Conservation (phyloP, 2,888 invertebrate species). For the Macrostomum cliftonense region DNA sequence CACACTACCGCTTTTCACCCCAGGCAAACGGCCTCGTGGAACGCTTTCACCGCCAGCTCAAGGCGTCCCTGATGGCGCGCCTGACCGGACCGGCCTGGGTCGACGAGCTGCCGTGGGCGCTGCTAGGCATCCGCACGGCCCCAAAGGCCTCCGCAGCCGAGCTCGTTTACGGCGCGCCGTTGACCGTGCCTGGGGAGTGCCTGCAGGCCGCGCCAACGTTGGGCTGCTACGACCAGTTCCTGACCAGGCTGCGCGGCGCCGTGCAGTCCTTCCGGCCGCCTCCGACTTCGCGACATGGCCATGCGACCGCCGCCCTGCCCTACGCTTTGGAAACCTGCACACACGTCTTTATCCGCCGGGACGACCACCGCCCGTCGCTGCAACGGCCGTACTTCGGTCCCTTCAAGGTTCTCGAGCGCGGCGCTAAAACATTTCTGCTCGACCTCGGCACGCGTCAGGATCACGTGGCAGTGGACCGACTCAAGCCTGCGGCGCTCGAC, state of each 20-base stretch:
- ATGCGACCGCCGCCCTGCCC: neutral
- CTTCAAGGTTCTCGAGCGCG: neutral
- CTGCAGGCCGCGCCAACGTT: too few relatives aligned
- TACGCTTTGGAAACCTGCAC: neutral
- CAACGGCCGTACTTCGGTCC: neutral
- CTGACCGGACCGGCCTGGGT: slow-evolving; percentile 16
- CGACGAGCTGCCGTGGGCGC: slow-evolving; percentile 21
- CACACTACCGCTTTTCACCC: slow-evolving; percentile 13
- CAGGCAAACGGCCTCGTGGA: slow-evolving; percentile 35
- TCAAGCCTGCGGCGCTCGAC: neutral
- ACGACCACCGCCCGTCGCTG: neutral
- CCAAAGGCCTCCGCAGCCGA: neutral
- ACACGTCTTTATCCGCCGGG: slow-evolving; percentile 1
- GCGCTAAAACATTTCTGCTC: neutral
- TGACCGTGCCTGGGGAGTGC: too few relatives aligned
- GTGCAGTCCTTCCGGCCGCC: too few relatives aligned
- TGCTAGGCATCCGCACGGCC: slow-evolving; percentile 20
- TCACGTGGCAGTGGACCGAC: neutral
- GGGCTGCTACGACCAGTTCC: too few relatives aligned
- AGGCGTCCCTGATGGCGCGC: slow-evolving; percentile 23
- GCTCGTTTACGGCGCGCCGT: neutral
- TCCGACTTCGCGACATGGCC: too few relatives aligned
- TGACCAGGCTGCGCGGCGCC: too few relatives aligned
- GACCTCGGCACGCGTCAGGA: slow-evolving; percentile 2
- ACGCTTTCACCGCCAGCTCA: slow-evolving; percentile 33